These are phyloP conservation scores for Microcebus jonahi DNA, from an alignment of 2,113 vertebrate genomes.

Conservation along the genomic window DNA sequence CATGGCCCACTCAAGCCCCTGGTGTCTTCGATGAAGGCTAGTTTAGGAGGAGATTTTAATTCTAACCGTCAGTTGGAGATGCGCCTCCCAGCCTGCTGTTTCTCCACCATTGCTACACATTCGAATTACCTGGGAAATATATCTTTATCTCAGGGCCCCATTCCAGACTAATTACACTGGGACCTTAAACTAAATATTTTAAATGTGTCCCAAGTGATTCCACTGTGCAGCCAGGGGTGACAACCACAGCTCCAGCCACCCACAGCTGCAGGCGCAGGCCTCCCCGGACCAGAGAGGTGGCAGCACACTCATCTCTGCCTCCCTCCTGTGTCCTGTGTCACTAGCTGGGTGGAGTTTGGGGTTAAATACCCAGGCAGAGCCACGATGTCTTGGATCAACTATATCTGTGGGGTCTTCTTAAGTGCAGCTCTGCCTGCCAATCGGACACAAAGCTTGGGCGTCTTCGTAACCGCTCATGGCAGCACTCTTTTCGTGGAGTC, in stretches of 20 bases:
- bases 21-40: not conserved
- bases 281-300: not conserved
- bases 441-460: not conserved
- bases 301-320: fast-evolving
- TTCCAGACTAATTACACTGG: not conserved
- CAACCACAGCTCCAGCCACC: not conserved
- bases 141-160: not conserved
- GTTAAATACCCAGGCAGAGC: not conserved
- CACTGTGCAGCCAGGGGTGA: not conserved
- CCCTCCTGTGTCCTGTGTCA: fast-evolving
- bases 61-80: not conserved
- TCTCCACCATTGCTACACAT: not conserved
- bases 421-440: not conserved
- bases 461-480: not conserved
- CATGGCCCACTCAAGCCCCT: not conserved
- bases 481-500: fast-evolving
- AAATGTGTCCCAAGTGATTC: not conserved
- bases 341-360: not conserved
- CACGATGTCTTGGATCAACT: fast-evolving
- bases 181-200: not conserved
- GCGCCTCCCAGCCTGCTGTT: not conserved
- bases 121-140: not conserved
- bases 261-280: too few species aligned
- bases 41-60: not conserved
- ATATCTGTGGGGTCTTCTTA: not conserved